These are phyloP conservation scores for Drosophila kanapiae DNA, from an alignment of 1,140 invertebrate species.

Conservation along the genomic window DNA sequence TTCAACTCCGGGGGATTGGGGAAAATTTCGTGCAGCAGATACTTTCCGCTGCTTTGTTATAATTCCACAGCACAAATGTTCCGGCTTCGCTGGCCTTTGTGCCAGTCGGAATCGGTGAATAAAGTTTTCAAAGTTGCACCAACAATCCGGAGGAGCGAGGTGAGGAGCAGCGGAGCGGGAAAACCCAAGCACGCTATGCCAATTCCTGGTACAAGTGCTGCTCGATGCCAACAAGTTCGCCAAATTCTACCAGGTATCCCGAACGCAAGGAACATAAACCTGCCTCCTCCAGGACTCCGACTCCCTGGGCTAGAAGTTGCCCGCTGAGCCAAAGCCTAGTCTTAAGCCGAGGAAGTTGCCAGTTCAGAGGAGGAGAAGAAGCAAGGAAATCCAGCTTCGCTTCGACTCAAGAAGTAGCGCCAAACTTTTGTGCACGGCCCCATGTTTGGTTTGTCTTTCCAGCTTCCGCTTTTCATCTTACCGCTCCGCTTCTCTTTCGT, in stretches of 20 bases:
- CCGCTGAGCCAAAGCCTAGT: conserved; percentile 74
- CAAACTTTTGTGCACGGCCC: conserved; percentile 80
- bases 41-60: conserved; percentile 59
- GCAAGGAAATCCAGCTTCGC: conserved; percentile 38
- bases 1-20: conserved; percentile 15
- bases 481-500: conserved; percentile 49
- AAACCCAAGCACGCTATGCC: conserved; percentile 33
- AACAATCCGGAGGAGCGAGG: conserved; percentile 37
- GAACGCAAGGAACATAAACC: conserved; percentile 34
- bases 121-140: conserved; percentile 74
- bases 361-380: conserved; percentile 38
- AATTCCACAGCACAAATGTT: conserved; percentile 54
- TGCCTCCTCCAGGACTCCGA: conserved; percentile 14
- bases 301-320: conserved; percentile 11
- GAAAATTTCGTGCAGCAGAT: conserved; percentile 42
- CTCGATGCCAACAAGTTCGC: conserved; percentile 50
- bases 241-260: conserved; percentile 48
- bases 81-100: conserved; percentile 46
- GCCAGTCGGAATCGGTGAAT: conserved; percentile 65
- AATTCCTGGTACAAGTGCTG: conserved; percentile 59
- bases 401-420: conserved; percentile 47
- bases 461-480: conserved; percentile 71
- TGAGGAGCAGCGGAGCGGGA: conserved; percentile 5
- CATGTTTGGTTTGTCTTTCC: conserved; percentile 85
- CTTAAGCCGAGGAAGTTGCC: conserved; percentile 77